These are phyloP conservation scores for Chaetophractus vellerosus DNA, from an alignment of 2,797 vertebrate species.

Conservation along the genomic window DNA sequence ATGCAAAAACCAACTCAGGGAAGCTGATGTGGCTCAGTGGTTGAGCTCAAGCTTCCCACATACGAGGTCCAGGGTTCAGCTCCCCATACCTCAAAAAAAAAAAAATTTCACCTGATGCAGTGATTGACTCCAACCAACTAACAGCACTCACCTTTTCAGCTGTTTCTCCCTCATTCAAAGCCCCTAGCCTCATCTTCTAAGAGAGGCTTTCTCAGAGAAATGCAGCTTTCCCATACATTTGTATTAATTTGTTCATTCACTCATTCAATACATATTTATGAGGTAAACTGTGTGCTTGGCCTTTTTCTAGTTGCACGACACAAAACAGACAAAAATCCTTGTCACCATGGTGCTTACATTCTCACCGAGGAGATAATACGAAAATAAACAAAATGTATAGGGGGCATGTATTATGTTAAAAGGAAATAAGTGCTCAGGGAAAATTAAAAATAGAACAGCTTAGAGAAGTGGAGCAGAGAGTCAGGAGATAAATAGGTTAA, in stretches of 20 bases:
- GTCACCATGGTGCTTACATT: neutral
- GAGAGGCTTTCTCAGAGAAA: neutral
- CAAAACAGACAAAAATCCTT: constrained; percentile 26
- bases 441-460: neutral
- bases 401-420: neutral
- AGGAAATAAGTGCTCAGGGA: neutral
- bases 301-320: neutral
- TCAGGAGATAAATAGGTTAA: neutral
- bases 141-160: neutral
- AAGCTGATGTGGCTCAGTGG: too few relatives aligned
- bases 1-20: too few relatives aligned
- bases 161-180: neutral
- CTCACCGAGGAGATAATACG: constrained; percentile 1
- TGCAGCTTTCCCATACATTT: neutral
- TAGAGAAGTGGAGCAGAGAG: neutral
- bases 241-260: neutral
- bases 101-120: neutral
- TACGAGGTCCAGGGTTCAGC: too few relatives aligned
- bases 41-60: too few relatives aligned
- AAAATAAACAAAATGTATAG: neutral
- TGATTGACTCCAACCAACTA: neutral
- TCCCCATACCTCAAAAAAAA: too few relatives aligned
- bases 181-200: neutral
- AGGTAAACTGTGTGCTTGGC: neutral
- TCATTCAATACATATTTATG: neutral